These are phyloP conservation scores for Mycteria americana DNA, from an alignment of 2,797 vertebrate genomes.

Conservation along the genomic window DNA sequence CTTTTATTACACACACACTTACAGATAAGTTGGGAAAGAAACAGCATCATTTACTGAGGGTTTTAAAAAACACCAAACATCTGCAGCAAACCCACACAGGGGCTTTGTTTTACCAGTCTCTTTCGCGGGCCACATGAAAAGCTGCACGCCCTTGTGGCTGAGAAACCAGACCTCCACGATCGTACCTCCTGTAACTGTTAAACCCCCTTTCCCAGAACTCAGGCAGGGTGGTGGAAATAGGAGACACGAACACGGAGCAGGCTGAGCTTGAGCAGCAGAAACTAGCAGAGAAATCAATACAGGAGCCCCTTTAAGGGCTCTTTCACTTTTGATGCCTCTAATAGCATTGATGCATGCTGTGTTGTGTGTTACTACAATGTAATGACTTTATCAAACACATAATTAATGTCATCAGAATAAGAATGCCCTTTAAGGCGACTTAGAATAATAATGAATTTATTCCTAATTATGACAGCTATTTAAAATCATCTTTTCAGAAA, in stretches of 20 bases:
- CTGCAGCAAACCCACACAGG: not conserved
- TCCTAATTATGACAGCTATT: constrained; percentile 67
- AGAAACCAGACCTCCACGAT: not conserved
- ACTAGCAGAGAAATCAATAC: not conserved
- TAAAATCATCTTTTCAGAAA: constrained; percentile 48
- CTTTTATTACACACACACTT: not conserved
- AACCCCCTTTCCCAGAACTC: not conserved
- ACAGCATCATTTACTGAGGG: not conserved
- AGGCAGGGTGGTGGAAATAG: not conserved
- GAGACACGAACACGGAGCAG: not conserved
- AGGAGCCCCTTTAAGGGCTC: not conserved
- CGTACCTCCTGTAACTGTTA: not conserved
- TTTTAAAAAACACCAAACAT: not conserved
- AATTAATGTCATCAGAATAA: constrained; percentile 53
- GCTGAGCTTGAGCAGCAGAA: not conserved
- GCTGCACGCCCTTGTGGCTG: not conserved
- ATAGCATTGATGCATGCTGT: constrained; percentile 26
- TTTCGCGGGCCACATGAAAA: not conserved
- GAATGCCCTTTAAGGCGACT: constrained; percentile 41
- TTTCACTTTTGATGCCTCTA: not conserved
- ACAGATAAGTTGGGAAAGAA: not conserved
- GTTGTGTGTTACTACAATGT: not conserved
- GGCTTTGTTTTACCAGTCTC: not conserved
- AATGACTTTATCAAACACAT: constrained; percentile 46
- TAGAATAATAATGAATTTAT: constrained; percentile 36